phyloP scores from a whole-genome alignment of 1,140 invertebrate genomes.

The Bombus sibiricus region DNA sequence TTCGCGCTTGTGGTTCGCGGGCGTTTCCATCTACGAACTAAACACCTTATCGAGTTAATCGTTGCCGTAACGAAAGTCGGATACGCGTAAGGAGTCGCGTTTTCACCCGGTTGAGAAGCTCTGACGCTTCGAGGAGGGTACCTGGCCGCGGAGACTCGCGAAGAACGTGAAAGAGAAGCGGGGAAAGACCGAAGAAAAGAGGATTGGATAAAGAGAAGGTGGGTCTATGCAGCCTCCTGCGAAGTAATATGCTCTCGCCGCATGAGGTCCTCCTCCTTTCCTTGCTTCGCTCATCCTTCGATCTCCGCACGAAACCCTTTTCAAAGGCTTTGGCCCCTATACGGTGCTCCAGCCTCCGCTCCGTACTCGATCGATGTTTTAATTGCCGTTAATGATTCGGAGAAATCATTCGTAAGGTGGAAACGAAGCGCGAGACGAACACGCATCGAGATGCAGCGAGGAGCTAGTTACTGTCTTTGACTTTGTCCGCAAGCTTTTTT shows the following conservation, averaged over 20 bases:
- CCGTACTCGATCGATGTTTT: conserved; percentile 71
- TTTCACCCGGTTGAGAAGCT: conserved; percentile 53
- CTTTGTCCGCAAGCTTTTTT: conserved; percentile 43
- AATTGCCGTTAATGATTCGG: conserved; percentile 74
- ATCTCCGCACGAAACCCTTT: conserved; percentile 55
- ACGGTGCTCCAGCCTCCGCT: conserved; percentile 46
- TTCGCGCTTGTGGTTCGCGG: neutral
- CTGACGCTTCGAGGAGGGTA: conserved; percentile 54
- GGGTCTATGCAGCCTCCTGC: conserved; percentile 72
- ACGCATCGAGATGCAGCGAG: neutral
- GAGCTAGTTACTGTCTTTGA: conserved; percentile 35
- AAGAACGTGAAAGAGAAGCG: conserved; percentile 46
- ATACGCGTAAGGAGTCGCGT: too few species aligned
- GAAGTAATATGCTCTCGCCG: conserved; percentile 77
- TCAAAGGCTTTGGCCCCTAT: conserved; percentile 27
- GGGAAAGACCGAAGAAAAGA: conserved; percentile 52
- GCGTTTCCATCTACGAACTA: neutral
- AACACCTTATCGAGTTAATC: neutral
- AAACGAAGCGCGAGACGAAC: neutral
- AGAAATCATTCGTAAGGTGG: conserved; percentile 62
- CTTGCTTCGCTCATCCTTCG: conserved; percentile 51
- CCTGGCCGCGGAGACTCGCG: conserved; percentile 12
- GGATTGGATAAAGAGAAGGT: conserved; percentile 63
- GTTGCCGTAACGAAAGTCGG: neutral
- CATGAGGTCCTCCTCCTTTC: conserved; percentile 72